A percentile compares a stretch with the other conserved stretches of the same genome.
These are phyloP conservation scores for Lagria hirta DNA, from an alignment of 2,888 invertebrate species.

Conservation along the genomic window DNA sequence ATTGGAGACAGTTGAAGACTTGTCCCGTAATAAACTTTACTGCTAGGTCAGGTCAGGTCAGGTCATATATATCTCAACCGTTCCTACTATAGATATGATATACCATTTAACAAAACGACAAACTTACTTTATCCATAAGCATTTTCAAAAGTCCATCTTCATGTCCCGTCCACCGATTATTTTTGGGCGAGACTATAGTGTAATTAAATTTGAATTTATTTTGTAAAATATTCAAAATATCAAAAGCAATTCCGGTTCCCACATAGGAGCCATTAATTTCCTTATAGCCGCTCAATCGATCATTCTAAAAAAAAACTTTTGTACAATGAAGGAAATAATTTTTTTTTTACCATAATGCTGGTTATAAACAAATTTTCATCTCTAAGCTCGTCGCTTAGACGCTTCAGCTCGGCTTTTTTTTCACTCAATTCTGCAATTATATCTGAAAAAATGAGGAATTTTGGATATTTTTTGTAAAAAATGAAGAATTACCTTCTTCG, in stretches of 20 bases:
- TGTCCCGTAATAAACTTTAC: too few relatives aligned
- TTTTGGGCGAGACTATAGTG: constrained; percentile 64
- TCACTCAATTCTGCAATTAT: constrained; percentile 6
- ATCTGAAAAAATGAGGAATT: constrained; percentile 15
- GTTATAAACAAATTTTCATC: constrained; percentile 34
- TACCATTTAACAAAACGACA: not conserved
- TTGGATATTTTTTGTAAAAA: constrained; percentile 5
- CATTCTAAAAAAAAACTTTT: constrained; percentile 57
- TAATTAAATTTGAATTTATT: constrained; percentile 74
- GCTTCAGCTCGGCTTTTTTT: constrained; percentile 7
- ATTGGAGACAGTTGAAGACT: not conserved
- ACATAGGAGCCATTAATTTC: constrained; percentile 58
- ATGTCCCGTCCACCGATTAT: constrained; percentile 62
- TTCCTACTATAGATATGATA: too few relatives aligned
- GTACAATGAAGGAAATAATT: constrained; percentile 1
- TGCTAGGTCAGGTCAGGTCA: too few relatives aligned
- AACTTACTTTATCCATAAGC: constrained; percentile 51
- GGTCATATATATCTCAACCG: too few relatives aligned
- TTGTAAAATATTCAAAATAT: constrained; percentile 67
- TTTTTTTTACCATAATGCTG: constrained; percentile 28
- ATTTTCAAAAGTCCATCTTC: constrained; percentile 66
- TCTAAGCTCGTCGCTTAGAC: constrained; percentile 31
- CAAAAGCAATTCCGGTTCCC: constrained; percentile 74
- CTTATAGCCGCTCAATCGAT: constrained; percentile 62
- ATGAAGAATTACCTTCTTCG: constrained; percentile 3